phyloP scores from a whole-genome alignment of 2,113 vertebrate genomes.

The Calonectris borealis region DNA sequence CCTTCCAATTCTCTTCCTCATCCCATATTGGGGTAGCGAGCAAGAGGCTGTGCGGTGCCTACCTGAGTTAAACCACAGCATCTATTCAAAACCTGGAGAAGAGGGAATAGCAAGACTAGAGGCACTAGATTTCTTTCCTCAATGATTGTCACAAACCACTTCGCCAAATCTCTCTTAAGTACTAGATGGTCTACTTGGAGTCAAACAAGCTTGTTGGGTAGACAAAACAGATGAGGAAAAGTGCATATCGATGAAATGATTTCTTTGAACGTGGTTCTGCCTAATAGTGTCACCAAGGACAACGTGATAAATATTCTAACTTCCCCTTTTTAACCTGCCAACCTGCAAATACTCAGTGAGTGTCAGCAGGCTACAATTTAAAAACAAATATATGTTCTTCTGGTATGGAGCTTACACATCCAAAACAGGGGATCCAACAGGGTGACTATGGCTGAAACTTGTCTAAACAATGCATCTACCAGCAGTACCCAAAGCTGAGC shows the following conservation, averaged over 20 bases:
- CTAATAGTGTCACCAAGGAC: background rate
- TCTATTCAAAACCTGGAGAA: background rate
- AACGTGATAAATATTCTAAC: background rate
- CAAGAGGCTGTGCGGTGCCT: accelerated
- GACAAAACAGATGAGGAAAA: background rate
- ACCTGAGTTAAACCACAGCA: background rate
- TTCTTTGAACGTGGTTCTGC: background rate
- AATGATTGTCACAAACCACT: background rate
- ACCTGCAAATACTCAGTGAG: background rate
- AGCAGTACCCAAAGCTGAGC: background rate
- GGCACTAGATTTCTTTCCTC: background rate
- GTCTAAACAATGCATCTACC: background rate
- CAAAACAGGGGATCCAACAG: background rate
- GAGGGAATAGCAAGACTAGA: background rate
- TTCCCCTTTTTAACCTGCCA: background rate
- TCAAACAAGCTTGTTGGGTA: background rate
- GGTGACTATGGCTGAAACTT: background rate
- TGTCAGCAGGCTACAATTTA: background rate
- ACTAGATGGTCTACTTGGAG: background rate
- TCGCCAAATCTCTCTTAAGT: background rate
- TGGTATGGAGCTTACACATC: background rate
- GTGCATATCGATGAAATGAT: accelerated
- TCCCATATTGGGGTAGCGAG: accelerated
- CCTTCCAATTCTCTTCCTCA: background rate
- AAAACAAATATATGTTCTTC: background rate